Evolutionary conservation across 2,888 invertebrate genomes (phyloP), one percentile per base, ranked within the genome.

Genomic region (Pseudeuparius sepicola): DNA sequence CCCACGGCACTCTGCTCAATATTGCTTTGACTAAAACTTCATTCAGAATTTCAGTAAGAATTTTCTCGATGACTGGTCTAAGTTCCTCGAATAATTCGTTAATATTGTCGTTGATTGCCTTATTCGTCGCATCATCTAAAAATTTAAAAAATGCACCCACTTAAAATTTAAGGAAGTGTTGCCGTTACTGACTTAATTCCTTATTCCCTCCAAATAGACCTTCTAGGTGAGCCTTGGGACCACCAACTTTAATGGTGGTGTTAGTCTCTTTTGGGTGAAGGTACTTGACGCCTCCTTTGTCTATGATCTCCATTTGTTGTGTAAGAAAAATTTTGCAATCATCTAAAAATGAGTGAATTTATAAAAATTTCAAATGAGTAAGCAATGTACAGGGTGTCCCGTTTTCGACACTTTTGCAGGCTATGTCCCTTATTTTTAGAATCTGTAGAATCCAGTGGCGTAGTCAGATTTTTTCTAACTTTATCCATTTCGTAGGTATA

Each of bases 51-150:
- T 41, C 35, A 1, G 45, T 52, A 14, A 55, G 35, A 7, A 51
- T 42, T 17, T 48, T 39, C 34, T 54, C 53, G 14, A 62, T 41
- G 6, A 60, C 50, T n/a, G 62, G 61, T 35, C 54, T 57, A 11
- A 63, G 35, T 39, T 63, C 62, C 24, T 54, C 47, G 33, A 57
- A 55, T 3, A 63, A 43, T 14, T 49, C 50, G 24, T 59, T 50
- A 20, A 57, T 52, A 41, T 63, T 64, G 25, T 60, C 58, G 36
- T 55, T 59, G 32, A 64, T 56, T 2, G 58, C 52, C 24, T 48
- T 47, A 39, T 63, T 63, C 10, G 60, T 57, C 4, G 53, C 45
- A 10, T 38, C 34, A 41, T 41, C 54, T 54, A 39, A 26, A 52
- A 52, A 39, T 25, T 20, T 30, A 29, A 31, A 2, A 1, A 28